Evolutionary conservation across 2,888 invertebrate genomes (phyloP).

Genomic region (Hirtodrosophila trivittata): DNA sequence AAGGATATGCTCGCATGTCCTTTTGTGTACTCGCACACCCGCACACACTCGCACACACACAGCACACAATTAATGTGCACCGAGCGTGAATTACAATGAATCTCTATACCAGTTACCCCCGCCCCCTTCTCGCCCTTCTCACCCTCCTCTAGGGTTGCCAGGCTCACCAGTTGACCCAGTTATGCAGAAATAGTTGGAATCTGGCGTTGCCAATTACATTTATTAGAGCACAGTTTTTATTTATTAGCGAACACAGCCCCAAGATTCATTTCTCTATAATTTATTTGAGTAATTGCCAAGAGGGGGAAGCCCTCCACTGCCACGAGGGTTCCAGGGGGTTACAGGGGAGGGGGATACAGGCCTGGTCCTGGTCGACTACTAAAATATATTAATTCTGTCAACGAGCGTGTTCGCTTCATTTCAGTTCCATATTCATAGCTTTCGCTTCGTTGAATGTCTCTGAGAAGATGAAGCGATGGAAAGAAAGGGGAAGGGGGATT

Average conservation of each 20-base stretch:
- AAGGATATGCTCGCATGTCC: constrained; percentile 65
- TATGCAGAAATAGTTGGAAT: constrained; percentile 54
- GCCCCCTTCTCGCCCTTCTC: background rate
- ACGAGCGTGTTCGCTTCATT: constrained; percentile 21
- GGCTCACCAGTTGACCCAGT: constrained; percentile 60
- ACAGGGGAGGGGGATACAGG: background rate
- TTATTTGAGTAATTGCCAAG: constrained; percentile 66
- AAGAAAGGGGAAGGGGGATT: too few species aligned
- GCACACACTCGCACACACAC: background rate
- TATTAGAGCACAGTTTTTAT: constrained; percentile 70
- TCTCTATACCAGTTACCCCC: constrained; percentile 3
- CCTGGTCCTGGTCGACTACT: too few species aligned
- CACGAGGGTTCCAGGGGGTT: background rate
- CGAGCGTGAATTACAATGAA: constrained; percentile 71
- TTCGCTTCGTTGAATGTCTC: constrained; percentile 4
- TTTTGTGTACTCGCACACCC: constrained; percentile 29
- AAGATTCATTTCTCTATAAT: constrained; percentile 71
- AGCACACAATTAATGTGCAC: constrained; percentile 73
- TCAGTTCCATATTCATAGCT: constrained; percentile 28
- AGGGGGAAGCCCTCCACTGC: too few species aligned
- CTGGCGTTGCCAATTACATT: constrained; percentile 69
- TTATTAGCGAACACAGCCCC: constrained; percentile 49
- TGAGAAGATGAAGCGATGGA: background rate
- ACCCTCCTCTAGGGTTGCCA: constrained; percentile 48
- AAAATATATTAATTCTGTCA: constrained; percentile 58